Percentiles rank a stretch among this genome's conserved stretches.
Evolutionary conservation across 2,888 invertebrate genomes (phyloP).

Genomic region (Phymatocera aterrima): DNA sequence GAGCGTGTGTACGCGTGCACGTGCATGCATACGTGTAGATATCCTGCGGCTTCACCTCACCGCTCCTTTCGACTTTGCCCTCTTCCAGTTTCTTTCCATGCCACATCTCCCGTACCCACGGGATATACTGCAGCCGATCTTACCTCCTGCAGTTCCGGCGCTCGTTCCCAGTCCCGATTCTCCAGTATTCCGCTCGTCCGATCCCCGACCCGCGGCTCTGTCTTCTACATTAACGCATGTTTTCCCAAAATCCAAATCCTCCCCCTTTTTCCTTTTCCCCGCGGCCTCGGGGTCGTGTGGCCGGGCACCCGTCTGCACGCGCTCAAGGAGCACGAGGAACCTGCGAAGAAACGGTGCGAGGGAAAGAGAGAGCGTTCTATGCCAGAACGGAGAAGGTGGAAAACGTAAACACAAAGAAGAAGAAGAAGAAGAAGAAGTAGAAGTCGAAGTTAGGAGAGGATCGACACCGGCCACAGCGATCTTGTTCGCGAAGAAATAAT

Average conservation of each 20-base stretch:
- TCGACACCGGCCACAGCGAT: conserved; percentile 34
- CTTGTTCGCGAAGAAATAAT: conserved; percentile 43
- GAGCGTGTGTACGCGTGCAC: too few species aligned
- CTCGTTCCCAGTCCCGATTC: not conserved
- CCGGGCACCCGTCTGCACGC: not conserved
- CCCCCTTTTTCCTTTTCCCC: not conserved
- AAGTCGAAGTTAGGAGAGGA: conserved; percentile 24
- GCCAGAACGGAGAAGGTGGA: too few species aligned
- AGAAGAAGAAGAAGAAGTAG: not conserved
- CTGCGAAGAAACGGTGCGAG: not conserved
- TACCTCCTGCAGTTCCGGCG: conserved; percentile 34
- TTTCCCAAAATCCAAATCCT: not conserved
- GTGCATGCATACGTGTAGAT: conserved; percentile 46
- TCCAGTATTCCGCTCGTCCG: not conserved
- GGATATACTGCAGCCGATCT: conserved; percentile 12
- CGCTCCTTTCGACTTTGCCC: conserved; percentile 16
- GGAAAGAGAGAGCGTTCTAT: too few species aligned
- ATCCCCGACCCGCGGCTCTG: not conserved
- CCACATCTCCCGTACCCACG: too few species aligned
- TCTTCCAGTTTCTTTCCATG: conserved; percentile 42
- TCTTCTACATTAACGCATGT: conserved; percentile 20
- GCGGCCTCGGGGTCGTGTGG: not conserved
- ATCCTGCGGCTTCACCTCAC: conserved; percentile 12
- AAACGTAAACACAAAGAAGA: too few species aligned
- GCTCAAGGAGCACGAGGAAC: not conserved